Evolutionary conservation across 2,888 invertebrate species (phyloP), one percentile per base, ranked within the genome.

Genomic region (Oscheius sp.): DNA sequence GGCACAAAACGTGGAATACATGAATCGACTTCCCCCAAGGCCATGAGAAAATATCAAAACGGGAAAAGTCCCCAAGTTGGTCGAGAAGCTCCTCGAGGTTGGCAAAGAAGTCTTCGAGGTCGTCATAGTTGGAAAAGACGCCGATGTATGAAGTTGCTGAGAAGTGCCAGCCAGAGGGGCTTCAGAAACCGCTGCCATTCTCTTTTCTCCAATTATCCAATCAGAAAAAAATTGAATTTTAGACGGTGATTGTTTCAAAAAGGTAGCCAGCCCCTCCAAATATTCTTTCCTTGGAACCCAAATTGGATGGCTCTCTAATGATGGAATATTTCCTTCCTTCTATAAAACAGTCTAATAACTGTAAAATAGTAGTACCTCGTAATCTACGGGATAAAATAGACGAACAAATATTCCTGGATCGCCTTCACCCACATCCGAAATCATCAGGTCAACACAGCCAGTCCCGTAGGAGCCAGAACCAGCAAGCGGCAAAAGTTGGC

Each of bases 1-100:
- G 56, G 90, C 89, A 84, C 92, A 92, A 56, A 92, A 89, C 2
- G 91, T 90, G 29, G 92, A 91, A 85, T 92, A 92, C n/a, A 92
- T 89, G 70, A 91, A 92, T 76, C 92, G 88, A 81, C 91, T 91
- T 0, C 91, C 92, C 0, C 92, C 92, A 35, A 92, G 90, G 0
- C 93, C 93, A 86, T 93, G 93, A 0, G 92, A 92, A 83, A 93
- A 91, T 29, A 93, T 88, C 41, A 93, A 86, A 23, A 92, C 91
- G 52, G 92, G 92, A 73, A 86, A 89, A 46, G 61, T 35, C 41
- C 45, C 59, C 53, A 27, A 78, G 66, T 29, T 83, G 79, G 5
- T 85, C 72, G 6, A 64, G 35, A 58, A 79, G 90, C 74, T 90
- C 55, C 41, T 66, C 12, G 73, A 73, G 16, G 58, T 29, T 0